Base-by-base conservation (phyloP, 2,888 invertebrate species). In the Melolontha melolontha region DNA sequence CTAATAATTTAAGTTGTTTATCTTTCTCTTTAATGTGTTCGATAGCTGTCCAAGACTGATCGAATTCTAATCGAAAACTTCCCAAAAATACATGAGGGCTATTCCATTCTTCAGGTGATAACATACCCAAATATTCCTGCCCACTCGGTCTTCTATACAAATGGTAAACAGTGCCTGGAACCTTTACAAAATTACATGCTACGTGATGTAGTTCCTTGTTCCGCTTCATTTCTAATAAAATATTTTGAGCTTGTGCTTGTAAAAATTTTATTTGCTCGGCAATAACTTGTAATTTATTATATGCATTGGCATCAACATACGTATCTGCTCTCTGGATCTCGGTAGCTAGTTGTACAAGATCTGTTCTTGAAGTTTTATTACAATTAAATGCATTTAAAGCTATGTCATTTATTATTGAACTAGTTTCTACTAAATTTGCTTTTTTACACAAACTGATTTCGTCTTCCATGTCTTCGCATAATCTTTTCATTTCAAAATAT, bases 101-200 rank as follows among this genome's bases (percentile, higher is more conserved):
- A 49, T 79, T 73, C 92, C 93, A 94, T 81, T 93, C 93, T 89
- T 92, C 78, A 75, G 92, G 92, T 55, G 91, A 90, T 22, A 93
- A 80, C 86, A 93, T 89, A 51, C 92, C 91, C 75, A 93, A 90
- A 80, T 92, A 92, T 70, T 84, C 84, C 79, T 91, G 89, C 5
- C 91, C 91, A 2, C 88, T 87, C 51, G 84, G 77, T 76, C 88
- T 83, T 77, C 88, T 81, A 80, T 92, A 93, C 44, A 93, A 83
- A 81, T 92, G 90, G 82, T 93, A 93, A 17, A 88, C 82, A 40
- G 87, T 86, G 0, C 93, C 93, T 22, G 92, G 89, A 51, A 88
- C 87, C 82, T 92, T 92, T 14, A 88, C 85, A 78, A 93, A 88
- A 80, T 93, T 93, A 79, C 92, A 93, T 1, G 92, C 89, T 0